These are phyloP conservation scores for Oreotrochilus melanogaster DNA, from an alignment of 2,113 vertebrate species.

Conservation along the genomic window DNA sequence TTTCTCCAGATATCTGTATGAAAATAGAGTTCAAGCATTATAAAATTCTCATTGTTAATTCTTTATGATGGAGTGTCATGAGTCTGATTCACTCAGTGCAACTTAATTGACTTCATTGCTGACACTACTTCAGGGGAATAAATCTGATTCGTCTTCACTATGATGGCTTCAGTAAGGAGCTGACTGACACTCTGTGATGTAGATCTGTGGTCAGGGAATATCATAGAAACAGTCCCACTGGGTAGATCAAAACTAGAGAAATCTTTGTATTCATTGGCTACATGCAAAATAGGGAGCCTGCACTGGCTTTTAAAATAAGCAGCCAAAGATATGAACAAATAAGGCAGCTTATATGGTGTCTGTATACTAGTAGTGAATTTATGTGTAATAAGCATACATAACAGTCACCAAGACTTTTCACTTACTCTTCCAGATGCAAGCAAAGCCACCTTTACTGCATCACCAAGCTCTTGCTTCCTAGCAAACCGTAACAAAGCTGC, in stretches of 20 bases:
- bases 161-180: background rate
- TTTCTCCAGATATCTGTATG: background rate
- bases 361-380: background rate
- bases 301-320: background rate
- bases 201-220: background rate
- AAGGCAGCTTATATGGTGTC: background rate
- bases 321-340: background rate
- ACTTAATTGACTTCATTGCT: background rate
- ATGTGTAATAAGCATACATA: background rate
- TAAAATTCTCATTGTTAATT: background rate
- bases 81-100: background rate
- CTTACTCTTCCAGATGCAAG: conserved; percentile 88
- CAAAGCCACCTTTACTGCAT: conserved; percentile 94
- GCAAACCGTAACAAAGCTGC: conserved; percentile 91
- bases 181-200: background rate
- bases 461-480: conserved; percentile 96
- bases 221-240: background rate
- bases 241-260: background rate
- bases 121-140: background rate
- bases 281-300: background rate
- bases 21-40: background rate
- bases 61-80: background rate
- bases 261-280: background rate
- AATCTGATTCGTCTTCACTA: background rate
- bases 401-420: background rate